Evolutionary conservation across 2,797 vertebrate species (phyloP).

Genomic region (Sebastes flavidus): DNA sequence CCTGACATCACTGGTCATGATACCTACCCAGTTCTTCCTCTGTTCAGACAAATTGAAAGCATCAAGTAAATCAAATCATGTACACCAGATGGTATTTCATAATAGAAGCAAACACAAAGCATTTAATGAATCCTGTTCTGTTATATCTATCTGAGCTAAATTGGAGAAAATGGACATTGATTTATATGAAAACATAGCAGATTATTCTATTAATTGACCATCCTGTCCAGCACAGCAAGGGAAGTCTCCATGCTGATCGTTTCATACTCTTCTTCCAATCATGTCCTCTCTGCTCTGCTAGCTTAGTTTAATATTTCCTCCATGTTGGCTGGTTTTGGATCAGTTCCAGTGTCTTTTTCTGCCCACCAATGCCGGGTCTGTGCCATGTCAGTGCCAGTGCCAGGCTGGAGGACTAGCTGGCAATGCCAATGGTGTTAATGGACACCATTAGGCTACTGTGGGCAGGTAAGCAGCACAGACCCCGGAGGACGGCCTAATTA

Average conservation of each 20-base stretch:
- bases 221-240: conserved; percentile 9
- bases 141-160: conserved; percentile 20
- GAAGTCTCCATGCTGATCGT: conserved; percentile 29
- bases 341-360: conserved; percentile 31
- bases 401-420: conserved; percentile 48
- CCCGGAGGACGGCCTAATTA: conserved; percentile 45
- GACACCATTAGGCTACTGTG: conserved; percentile 55
- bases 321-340: conserved; percentile 33
- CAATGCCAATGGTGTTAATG: conserved; percentile 58
- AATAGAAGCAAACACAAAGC: neutral
- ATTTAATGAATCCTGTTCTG: conserved; percentile 16
- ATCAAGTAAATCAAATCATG: neutral
- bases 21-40: too few species aligned
- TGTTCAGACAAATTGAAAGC: neutral
- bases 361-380: conserved; percentile 18
- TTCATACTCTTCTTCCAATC: conserved; percentile 20
- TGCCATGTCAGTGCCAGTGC: conserved; percentile 24
- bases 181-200: conserved; percentile 31
- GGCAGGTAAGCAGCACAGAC: conserved; percentile 46
- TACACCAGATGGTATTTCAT: neutral
- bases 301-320: conserved; percentile 42
- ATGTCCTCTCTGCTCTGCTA: conserved; percentile 7
- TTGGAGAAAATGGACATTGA: conserved; percentile 39
- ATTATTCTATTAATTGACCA: conserved; percentile 46
- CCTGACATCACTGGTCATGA: neutral